phyloP scores from a whole-genome alignment of 1,140 invertebrate species.

The Zaprionus kolodkinae region DNA sequence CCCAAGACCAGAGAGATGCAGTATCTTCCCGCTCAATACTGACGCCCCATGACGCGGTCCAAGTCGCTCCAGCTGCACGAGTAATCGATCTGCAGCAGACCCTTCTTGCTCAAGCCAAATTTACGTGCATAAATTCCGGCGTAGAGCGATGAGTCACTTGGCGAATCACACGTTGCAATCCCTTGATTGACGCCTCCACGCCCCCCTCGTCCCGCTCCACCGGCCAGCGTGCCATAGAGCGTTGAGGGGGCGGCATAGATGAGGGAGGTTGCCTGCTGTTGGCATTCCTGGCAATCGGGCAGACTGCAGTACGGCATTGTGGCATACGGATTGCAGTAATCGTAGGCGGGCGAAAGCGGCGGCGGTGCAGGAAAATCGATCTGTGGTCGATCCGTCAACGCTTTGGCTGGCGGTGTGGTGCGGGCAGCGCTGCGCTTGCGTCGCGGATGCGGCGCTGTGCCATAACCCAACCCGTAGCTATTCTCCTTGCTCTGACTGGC shows the following conservation, averaged over 20 bases:
- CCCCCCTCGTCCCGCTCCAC: neutral
- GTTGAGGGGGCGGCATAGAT: conserved; percentile 72
- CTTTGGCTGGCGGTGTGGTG: conserved; percentile 7
- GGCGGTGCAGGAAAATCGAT: conserved; percentile 80
- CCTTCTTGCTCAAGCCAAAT: conserved; percentile 87
- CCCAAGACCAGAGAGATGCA: conserved; percentile 38
- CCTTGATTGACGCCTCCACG: neutral
- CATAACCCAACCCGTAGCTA: conserved; percentile 50
- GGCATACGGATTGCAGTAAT: conserved; percentile 80
- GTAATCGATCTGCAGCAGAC: conserved; percentile 89
- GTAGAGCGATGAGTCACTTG: conserved; percentile 76
- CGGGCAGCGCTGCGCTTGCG: conserved; percentile 50
- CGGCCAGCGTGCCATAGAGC: conserved; percentile 62
- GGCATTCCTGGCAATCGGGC: conserved; percentile 78
- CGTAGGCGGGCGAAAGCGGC: conserved; percentile 79
- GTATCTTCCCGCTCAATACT: conserved; percentile 44
- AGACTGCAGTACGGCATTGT: conserved; percentile 75
- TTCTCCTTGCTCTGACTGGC: conserved; percentile 39
- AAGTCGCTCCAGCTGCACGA: conserved; percentile 88
- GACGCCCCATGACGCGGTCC: conserved; percentile 85
- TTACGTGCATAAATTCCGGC: conserved; percentile 82
- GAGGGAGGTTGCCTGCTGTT: conserved; percentile 64
- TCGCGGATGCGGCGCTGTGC: conserved; percentile 64
- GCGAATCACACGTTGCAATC: conserved; percentile 39
- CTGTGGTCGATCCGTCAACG: conserved; percentile 48